Evolutionary conservation across 1,140 invertebrate species (phyloP), one percentile per base, ranked within the genome.

Genomic region (Diorhabda sublineata): DNA sequence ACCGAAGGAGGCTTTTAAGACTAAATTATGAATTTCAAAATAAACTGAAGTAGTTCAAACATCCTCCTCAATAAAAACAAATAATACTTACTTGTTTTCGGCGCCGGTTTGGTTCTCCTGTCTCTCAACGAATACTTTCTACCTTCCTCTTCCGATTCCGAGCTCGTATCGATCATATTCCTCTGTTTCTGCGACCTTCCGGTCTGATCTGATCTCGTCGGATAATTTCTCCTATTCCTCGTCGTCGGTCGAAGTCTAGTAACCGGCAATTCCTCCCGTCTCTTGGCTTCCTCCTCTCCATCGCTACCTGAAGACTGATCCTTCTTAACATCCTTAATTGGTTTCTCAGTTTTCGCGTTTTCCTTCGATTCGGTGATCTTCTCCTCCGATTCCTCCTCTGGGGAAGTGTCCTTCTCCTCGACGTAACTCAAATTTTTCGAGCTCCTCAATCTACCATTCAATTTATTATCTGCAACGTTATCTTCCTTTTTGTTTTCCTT

Each of bases 121-220:
- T 77, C 68, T 61, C 79, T 73, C 57, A 80, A 72, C 1, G 75
- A 77, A 70, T 80, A 80, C 7, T 70, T 72, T 47, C 64, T 69
- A 58, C 73, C 64, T 68, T 71, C 67, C 64, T 72, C 68, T 41
- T 71, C 77, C 52, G 70, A 58, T 45, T 71, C 77, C 3, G 74
- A 77, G 64, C 67, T 76, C 3, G 72, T 70, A 57, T 69, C 73
- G 75, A 9, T 26, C 26, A 26, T 26, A 26, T 26, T 26, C 26
- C 26, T 26, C 26, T 26, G 26, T 26, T 26, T 26, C 26, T 52
- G 47, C 47, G n/a, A 2, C 47, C 47, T 8, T 3, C n/a, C 6
- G 47, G 2, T 2, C 2, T 8, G 47, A 52, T 52, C 47, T 3
- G 47, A 52, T 9, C 47, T 61, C 58, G 57, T 44, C 4, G 65